Conservation (phyloP, 2,113 vertebrate species). For the Irena cyanogastra region DNA sequence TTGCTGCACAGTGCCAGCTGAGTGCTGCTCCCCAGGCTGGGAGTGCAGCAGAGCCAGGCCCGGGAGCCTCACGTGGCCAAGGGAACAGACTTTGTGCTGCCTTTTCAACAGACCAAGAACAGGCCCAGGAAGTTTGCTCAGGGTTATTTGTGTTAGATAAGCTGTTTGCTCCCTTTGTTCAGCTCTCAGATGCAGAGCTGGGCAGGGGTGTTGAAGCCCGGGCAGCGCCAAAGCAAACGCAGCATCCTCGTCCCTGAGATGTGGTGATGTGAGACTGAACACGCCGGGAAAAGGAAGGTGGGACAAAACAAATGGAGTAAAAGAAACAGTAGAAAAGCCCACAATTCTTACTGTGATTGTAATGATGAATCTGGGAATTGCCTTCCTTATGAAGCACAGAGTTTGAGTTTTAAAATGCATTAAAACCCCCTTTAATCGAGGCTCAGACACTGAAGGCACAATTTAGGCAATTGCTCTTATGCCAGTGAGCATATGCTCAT, state of each 20-base stretch:
- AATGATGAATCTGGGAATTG: background rate
- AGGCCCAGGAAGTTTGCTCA: slow-evolving; percentile 49
- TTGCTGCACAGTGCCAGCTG: rapidly evolving
- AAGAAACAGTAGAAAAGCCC: background rate
- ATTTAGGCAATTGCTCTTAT: rapidly evolving
- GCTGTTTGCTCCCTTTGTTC: slow-evolving; percentile 27
- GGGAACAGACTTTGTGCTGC: background rate
- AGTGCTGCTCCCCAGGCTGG: background rate
- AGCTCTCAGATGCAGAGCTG: background rate
- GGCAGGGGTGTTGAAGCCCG: background rate
- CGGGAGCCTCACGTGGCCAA: background rate
- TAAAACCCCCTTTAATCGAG: background rate
- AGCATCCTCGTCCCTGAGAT: background rate
- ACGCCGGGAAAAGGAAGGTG: background rate
- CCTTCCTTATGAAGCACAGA: background rate
- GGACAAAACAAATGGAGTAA: background rate
- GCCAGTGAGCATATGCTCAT: background rate
- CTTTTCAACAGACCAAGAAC: background rate
- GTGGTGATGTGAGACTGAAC: background rate
- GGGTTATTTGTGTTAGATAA: slow-evolving; percentile 56
- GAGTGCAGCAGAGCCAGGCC: background rate
- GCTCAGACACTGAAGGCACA: background rate
- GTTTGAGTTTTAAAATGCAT: background rate
- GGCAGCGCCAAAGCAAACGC: background rate
- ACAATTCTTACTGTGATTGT: background rate